Percentiles rank a stretch among this genome's conserved stretches.
phyloP scores from a whole-genome alignment of 2,113 vertebrate genomes.

The Nanger granti region DNA sequence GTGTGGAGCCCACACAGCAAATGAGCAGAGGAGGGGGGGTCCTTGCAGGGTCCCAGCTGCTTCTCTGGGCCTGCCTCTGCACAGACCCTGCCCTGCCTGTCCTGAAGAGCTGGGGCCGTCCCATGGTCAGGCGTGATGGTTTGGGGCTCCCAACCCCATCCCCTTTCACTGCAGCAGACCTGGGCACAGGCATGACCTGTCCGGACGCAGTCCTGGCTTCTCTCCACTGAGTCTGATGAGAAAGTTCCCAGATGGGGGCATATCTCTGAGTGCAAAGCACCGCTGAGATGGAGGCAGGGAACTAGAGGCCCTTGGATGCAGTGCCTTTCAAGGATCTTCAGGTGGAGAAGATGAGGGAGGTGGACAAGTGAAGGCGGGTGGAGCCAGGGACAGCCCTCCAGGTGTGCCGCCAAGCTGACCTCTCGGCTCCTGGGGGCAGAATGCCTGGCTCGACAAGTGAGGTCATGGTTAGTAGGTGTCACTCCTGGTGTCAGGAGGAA shows the following conservation, averaged over 20 bases:
- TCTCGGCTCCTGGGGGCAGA: rapidly evolving
- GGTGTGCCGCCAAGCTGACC: neutral
- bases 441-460: neutral
- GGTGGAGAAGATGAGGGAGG: neutral
- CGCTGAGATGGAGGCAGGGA: neutral
- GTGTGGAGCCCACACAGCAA: rapidly evolving
- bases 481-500: neutral
- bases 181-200: rapidly evolving
- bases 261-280: neutral
- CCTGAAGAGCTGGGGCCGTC: neutral
- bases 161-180: neutral
- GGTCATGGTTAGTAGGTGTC: neutral
- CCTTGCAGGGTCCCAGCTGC: neutral
- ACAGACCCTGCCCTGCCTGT: rapidly evolving
- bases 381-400: neutral
- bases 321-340: neutral
- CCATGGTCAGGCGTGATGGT: rapidly evolving
- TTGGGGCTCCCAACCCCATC: rapidly evolving
- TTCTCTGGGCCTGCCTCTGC: neutral
- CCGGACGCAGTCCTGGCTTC: neutral
- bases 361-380: too few relatives aligned
- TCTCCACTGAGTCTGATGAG: neutral
- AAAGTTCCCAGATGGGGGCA: neutral
- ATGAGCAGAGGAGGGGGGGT: neutral
- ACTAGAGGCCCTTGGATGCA: rapidly evolving